A percentile compares a stretch with the other conserved stretches of the same genome.
Conservation (phyloP, 2,113 vertebrate species). For the Ia io region DNA sequence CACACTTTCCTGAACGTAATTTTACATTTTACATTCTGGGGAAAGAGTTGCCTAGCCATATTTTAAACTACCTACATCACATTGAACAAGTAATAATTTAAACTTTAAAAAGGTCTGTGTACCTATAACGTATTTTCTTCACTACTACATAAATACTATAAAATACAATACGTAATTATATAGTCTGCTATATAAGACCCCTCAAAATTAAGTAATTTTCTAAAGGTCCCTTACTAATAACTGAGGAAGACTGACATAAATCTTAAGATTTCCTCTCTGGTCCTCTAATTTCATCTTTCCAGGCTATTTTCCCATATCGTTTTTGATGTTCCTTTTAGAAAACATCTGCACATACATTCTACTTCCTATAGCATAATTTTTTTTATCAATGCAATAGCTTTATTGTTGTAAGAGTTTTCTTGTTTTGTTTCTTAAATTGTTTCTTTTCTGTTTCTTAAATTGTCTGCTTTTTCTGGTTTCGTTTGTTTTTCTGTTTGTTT, state of each 20-base stretch:
- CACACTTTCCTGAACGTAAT: neutral
- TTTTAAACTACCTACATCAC: constrained; percentile 31
- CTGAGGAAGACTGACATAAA: neutral
- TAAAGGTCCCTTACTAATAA: neutral
- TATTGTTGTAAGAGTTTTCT: neutral
- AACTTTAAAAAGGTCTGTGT: neutral
- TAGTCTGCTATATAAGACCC: neutral
- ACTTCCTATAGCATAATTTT: neutral
- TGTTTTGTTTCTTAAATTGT: neutral
- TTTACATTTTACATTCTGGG: constrained; percentile 16
- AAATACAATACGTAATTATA: neutral
- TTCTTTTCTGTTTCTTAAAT: neutral
- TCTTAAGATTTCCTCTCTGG: neutral
- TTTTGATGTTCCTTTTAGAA: neutral
- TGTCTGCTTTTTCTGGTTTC: neutral
- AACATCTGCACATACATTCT: neutral
- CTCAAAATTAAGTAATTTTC: neutral
- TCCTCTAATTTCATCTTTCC: neutral
- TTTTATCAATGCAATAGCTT: neutral
- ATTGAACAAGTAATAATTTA: neutral
- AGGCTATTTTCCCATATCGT: neutral
- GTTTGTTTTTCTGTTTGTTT: neutral
- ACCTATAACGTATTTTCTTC: neutral
- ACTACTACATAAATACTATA: neutral
- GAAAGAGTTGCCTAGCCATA: neutral